Percentiles rank a stretch among this genome's conserved stretches.
phyloP scores from a whole-genome alignment of 2,888 invertebrate species.

The Holacanthella duospinosa region DNA sequence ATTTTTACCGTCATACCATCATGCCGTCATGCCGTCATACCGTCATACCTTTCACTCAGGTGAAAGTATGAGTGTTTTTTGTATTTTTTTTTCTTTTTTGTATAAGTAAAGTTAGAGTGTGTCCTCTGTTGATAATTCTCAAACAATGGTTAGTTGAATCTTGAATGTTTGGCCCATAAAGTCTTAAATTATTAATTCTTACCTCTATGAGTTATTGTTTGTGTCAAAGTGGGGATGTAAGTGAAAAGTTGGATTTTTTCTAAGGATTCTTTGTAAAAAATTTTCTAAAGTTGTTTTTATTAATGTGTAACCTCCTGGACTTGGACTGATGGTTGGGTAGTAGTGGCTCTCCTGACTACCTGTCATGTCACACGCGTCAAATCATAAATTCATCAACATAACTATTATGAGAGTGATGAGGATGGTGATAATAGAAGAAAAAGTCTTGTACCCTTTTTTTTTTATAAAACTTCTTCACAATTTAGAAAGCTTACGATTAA shows the following conservation, averaged over 20 bases:
- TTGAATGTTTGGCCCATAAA: too few species aligned
- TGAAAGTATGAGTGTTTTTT: too few species aligned
- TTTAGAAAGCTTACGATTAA: background rate
- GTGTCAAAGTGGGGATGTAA: too few species aligned
- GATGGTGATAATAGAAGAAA: background rate
- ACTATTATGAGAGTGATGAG: background rate
- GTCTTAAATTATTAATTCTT: background rate
- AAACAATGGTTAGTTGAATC: too few species aligned
- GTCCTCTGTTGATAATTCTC: too few species aligned
- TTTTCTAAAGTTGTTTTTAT: background rate
- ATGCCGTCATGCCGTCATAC: too few species aligned
- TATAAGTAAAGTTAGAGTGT: too few species aligned
- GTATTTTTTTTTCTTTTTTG: too few species aligned
- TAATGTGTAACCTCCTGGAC: background rate
- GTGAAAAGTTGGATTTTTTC: background rate
- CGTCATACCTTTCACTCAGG: too few species aligned
- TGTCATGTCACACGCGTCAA: background rate
- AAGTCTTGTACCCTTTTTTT: background rate
- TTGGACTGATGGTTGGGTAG: too few species aligned
- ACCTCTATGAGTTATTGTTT: background rate
- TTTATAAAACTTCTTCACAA: background rate
- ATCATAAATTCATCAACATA: background rate
- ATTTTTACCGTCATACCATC: too few species aligned
- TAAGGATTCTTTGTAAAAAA: background rate
- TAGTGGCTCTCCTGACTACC: too few species aligned